A percentile compares a stretch with the other conserved stretches of the same genome.
phyloP scores from a whole-genome alignment of 2,888 invertebrate genomes.

The Cerceris rybyensis region DNA sequence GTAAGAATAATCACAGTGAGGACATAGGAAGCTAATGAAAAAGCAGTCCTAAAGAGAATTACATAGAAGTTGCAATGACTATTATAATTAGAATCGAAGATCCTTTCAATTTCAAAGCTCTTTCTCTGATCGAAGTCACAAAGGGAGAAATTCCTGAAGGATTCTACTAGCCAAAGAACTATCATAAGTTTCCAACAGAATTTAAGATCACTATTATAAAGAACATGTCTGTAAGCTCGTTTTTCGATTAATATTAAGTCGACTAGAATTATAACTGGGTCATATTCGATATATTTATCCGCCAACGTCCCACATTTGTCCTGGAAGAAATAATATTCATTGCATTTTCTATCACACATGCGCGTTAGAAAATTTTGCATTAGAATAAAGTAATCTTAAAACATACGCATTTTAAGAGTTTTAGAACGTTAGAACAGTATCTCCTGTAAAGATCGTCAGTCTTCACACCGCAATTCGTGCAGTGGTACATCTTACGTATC shows the following conservation, averaged over 20 bases:
- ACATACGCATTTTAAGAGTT: conserved; percentile 90
- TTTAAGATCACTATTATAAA: conserved; percentile 91
- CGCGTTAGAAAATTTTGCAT: background rate
- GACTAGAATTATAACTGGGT: conserved; percentile 92
- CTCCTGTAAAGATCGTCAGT: conserved; percentile 86
- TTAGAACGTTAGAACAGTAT: conserved; percentile 88
- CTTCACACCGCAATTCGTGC: conserved; percentile 88
- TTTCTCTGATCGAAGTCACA: conserved; percentile 33
- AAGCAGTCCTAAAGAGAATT: conserved; percentile 71
- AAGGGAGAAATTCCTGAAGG: conserved; percentile 87
- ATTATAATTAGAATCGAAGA: conserved; percentile 34
- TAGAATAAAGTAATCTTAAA: background rate
- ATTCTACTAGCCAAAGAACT: conserved; percentile 90
- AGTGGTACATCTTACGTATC: conserved; percentile 79
- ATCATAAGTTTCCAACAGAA: conserved; percentile 91
- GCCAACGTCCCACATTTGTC: conserved; percentile 88
- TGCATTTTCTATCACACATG: too few relatives aligned
- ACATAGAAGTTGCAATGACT: conserved; percentile 76
- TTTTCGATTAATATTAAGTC: conserved; percentile 92
- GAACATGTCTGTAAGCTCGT: conserved; percentile 92
- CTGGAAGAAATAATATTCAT: conserved; percentile 82
- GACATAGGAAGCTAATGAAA: conserved; percentile 72
- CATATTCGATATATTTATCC: conserved; percentile 96
- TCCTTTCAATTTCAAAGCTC: background rate
- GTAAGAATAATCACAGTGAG: conserved; percentile 69